A percentile compares a stretch with the other conserved stretches of the same genome.
Conservation (phyloP, 2,888 invertebrate genomes). For the Hyppa rectilinea region DNA sequence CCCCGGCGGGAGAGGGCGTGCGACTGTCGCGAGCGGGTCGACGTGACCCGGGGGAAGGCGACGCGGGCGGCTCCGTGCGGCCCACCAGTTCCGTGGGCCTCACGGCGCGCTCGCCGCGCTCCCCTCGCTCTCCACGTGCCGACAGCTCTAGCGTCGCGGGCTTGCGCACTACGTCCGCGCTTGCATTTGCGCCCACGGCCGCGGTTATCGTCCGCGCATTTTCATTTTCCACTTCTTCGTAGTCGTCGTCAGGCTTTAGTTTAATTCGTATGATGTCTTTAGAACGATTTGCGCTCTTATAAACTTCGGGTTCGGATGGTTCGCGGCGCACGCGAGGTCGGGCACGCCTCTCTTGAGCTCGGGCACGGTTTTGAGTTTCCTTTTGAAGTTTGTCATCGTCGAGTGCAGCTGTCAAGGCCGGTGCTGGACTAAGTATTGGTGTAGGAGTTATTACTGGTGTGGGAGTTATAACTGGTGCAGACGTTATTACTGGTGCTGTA, state of each 20-base stretch:
- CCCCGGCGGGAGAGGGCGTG: slow-evolving; percentile 93
- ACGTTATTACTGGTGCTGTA: slow-evolving; percentile 34
- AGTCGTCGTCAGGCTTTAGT: slow-evolving; percentile 94
- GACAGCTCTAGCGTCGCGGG: slow-evolving; percentile 91
- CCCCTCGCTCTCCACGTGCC: not conserved
- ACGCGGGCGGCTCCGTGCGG: slow-evolving; percentile 53
- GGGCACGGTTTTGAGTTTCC: slow-evolving; percentile 78
- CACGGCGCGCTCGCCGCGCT: slow-evolving; percentile 73
- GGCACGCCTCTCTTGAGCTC: slow-evolving; percentile 78
- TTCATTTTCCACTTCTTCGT: slow-evolving; percentile 88
- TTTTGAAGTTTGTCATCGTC: slow-evolving; percentile 80
- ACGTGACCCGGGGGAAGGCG: slow-evolving; percentile 72
- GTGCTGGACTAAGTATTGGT: slow-evolving; percentile 47
- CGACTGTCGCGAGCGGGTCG: slow-evolving; percentile 76
- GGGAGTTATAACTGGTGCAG: slow-evolving; percentile 53
- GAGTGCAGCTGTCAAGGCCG: slow-evolving; percentile 37
- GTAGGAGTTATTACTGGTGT: slow-evolving; percentile 28
- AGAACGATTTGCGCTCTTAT: slow-evolving; percentile 77
- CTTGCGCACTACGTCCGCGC: slow-evolving; percentile 86
- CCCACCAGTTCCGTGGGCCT: slow-evolving; percentile 79
- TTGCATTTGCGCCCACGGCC: slow-evolving; percentile 69
- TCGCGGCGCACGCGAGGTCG: slow-evolving; percentile 78
- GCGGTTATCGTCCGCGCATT: slow-evolving; percentile 68
- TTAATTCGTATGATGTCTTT: slow-evolving; percentile 91
- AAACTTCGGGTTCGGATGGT: slow-evolving; percentile 82